Conservation (phyloP, 2,113 vertebrate species). For the Thamnophis sirtalis region DNA sequence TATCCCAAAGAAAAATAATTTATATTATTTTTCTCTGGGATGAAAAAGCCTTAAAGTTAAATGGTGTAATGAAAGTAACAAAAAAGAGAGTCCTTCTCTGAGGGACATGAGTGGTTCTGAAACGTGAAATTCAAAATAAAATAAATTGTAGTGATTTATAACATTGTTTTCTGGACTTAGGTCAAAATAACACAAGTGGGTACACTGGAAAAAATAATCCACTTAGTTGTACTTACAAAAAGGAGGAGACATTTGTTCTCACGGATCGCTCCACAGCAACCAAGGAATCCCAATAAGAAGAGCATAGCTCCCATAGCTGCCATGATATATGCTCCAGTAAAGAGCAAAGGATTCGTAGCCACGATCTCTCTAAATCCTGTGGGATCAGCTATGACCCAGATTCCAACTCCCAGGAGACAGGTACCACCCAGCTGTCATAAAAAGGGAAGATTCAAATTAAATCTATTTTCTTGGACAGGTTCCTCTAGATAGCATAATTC, state of each 20-base stretch:
- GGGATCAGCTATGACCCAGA: slow-evolving; percentile 90
- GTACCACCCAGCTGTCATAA: slow-evolving; percentile 80
- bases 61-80: background rate
- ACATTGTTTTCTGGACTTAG: background rate
- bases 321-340: slow-evolving; percentile 85
- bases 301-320: slow-evolving; percentile 88
- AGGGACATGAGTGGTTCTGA: background rate
- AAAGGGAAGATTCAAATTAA: background rate
- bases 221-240: slow-evolving; percentile 76
- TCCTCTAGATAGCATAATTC: background rate
- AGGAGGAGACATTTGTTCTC: slow-evolving; percentile 92
- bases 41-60: background rate
- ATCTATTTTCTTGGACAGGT: background rate
- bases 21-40: background rate
- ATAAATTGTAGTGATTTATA: background rate
- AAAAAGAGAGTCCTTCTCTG: background rate
- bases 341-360: slow-evolving; percentile 84
- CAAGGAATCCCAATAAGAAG: slow-evolving; percentile 91
- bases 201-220: background rate
- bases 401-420: slow-evolving; percentile 82
- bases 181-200: background rate
- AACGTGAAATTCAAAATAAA: background rate
- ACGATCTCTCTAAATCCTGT: slow-evolving; percentile 90
- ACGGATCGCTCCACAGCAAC: slow-evolving; percentile 88
- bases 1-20: background rate